Conservation (phyloP, 2,797 vertebrate genomes). For the Lacerta agilis region DNA sequence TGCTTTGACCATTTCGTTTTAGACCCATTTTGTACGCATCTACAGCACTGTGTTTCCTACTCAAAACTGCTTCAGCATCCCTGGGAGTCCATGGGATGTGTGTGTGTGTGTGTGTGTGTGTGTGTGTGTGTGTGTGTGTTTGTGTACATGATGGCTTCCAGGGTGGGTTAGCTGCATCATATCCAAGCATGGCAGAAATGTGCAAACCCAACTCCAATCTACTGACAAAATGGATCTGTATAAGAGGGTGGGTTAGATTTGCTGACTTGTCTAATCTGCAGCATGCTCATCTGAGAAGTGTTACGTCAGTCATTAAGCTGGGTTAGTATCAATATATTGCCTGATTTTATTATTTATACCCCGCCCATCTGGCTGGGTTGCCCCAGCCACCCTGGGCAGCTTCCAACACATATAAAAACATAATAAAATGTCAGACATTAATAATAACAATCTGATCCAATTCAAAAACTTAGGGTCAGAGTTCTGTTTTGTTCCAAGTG, state of each 20-base stretch:
- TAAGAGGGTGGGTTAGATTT: neutral
- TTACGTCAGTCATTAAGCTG: neutral
- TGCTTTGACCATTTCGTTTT: slow-evolving; percentile 1
- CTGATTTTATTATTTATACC: too few species aligned
- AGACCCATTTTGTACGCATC: neutral
- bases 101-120: neutral
- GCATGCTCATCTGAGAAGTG: neutral
- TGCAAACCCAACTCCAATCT: neutral
- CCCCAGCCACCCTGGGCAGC: too few species aligned
- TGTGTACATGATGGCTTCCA: neutral
- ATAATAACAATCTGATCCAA: too few species aligned
- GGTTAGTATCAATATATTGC: neutral
- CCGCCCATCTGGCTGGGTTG: too few species aligned
- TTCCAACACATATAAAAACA: too few species aligned
- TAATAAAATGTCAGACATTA: too few species aligned
- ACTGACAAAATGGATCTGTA: neutral
- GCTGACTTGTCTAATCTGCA: neutral
- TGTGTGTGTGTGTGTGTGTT: neutral
- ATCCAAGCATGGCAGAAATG: neutral
- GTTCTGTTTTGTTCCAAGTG: neutral
- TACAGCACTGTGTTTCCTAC: neutral
- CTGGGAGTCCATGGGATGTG: neutral
- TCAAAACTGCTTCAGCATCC: neutral
- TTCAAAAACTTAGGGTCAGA: neutral
- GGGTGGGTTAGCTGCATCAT: neutral